phyloP scores from a whole-genome alignment of 2,888 invertebrate genomes.

The Spialia ferax region DNA sequence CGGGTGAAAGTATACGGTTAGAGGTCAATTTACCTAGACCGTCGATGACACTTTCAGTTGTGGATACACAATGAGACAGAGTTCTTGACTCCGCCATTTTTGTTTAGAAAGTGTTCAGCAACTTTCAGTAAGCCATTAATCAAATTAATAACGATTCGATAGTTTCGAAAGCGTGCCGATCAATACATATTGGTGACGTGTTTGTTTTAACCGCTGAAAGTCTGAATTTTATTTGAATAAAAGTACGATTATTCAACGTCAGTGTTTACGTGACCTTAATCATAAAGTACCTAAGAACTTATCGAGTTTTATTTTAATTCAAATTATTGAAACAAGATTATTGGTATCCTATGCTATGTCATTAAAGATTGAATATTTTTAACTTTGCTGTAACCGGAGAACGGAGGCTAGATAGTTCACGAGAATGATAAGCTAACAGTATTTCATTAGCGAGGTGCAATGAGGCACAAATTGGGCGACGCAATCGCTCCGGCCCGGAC shows the following conservation, averaged over 20 bases:
- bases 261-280: not conserved
- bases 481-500: conserved; percentile 69
- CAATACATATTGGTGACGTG: conserved; percentile 26
- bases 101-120: conserved; percentile 38
- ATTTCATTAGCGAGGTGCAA: conserved; percentile 75
- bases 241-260: not conserved
- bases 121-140: conserved; percentile 38
- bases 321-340: too few species aligned
- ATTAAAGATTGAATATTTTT: not conserved
- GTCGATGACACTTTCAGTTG: conserved; percentile 29
- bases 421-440: conserved; percentile 49
- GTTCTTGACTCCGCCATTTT: conserved; percentile 31
- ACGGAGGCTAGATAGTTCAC: conserved; percentile 24
- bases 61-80: conserved; percentile 17
- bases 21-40: conserved; percentile 22
- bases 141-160: conserved; percentile 38
- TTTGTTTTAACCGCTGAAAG: conserved; percentile 23
- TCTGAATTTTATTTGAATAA: conserved; percentile 11
- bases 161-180: conserved; percentile 36
- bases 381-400: not conserved
- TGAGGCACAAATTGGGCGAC: conserved; percentile 77
- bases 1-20: conserved; percentile 30
- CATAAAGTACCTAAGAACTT: not conserved
- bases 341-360: too few species aligned
- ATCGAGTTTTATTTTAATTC: too few species aligned